Conservation (phyloP, 2,888 invertebrate genomes). For the Parnassius orleans region DNA sequence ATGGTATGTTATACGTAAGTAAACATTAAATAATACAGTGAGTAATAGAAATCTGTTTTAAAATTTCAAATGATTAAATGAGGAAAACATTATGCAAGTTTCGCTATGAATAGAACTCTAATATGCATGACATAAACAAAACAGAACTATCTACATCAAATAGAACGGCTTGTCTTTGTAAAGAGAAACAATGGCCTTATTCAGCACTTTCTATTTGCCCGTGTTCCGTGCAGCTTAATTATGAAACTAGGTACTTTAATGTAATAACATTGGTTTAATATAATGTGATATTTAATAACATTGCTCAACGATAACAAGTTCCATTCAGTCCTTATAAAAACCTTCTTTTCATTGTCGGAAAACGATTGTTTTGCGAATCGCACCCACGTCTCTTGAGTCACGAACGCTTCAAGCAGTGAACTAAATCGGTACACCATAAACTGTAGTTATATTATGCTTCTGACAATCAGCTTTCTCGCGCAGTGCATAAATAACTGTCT, state of each 20-base stretch:
- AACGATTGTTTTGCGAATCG: conserved; percentile 8
- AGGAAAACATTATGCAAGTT: too few relatives aligned
- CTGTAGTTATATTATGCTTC: conserved; percentile 29
- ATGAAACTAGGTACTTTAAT: conserved; percentile 17
- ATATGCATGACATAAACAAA: conserved; percentile 20
- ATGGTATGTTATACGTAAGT: too few relatives aligned
- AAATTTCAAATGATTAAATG: too few relatives aligned
- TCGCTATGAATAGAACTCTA: conserved; percentile 1
- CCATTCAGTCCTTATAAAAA: conserved; percentile 8
- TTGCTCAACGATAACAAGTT: conserved; percentile 12
- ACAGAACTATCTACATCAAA: conserved; percentile 24
- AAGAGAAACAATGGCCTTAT: conserved; percentile 26
- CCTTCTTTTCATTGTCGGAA: background rate
- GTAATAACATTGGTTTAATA: conserved; percentile 3
- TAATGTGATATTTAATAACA: conserved; percentile 6
- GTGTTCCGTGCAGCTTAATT: conserved; percentile 17
- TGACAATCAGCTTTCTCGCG: conserved; percentile 43
- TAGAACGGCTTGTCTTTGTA: conserved; percentile 23
- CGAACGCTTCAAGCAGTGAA: conserved; percentile 31
- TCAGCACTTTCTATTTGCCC: conserved; percentile 26
- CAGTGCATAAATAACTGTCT: conserved; percentile 6
- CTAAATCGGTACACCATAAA: conserved; percentile 37
- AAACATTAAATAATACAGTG: too few relatives aligned
- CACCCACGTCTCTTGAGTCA: conserved; percentile 44
- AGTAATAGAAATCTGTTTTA: too few relatives aligned